These are phyloP conservation scores for Megaceryle maxima DNA, from an alignment of 2,113 vertebrate genomes.

Conservation along the genomic window DNA sequence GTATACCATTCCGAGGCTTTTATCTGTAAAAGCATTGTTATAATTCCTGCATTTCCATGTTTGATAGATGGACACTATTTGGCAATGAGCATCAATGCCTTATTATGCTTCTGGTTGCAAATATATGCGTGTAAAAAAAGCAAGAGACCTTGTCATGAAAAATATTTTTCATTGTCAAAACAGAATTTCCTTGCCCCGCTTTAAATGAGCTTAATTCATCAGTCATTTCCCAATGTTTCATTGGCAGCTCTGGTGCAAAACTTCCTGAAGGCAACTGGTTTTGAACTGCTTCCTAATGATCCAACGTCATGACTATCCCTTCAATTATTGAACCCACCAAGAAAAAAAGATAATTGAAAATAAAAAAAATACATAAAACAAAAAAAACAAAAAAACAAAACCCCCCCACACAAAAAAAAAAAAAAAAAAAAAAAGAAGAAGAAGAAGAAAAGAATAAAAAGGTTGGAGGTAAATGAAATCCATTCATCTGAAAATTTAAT, in stretches of 20 bases:
- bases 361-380: not conserved
- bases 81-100: not conserved
- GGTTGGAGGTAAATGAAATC: not conserved
- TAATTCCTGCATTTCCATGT: constrained; percentile 8
- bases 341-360: not conserved
- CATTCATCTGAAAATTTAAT: not conserved
- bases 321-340: not conserved
- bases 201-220: not conserved
- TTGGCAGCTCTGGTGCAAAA: not conserved
- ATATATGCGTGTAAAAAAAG: not conserved
- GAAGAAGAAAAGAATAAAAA: not conserved
- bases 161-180: not conserved
- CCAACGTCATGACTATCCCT: not conserved
- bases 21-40: not conserved
- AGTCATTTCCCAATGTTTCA: not conserved
- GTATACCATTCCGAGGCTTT: not conserved
- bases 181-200: not conserved
- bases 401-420: no score
- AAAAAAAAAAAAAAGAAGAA: no score
- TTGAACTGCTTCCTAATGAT: not conserved
- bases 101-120: not conserved
- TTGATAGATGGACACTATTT: not conserved
- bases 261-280: not conserved
- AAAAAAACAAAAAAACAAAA: not conserved
- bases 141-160: not conserved